A percentile compares a stretch with the other conserved stretches of the same genome.
Conservation (phyloP, 2,888 invertebrate species). For the Dysmachus trigonus region DNA sequence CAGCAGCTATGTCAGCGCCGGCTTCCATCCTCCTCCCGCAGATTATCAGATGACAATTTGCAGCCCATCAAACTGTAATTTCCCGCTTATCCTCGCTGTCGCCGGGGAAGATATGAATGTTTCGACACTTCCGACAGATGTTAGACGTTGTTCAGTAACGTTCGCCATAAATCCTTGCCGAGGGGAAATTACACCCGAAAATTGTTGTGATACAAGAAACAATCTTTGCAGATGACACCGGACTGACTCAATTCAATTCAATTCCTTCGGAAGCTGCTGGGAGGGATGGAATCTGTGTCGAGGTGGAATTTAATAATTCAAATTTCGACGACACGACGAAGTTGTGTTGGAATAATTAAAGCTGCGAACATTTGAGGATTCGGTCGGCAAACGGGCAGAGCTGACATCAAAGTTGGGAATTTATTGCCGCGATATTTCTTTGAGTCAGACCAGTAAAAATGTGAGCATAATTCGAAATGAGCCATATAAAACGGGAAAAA, state of each 20-base stretch:
- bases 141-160: slow-evolving; percentile 48
- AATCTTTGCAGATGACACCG: slow-evolving; percentile 41
- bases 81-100: slow-evolving; percentile 50
- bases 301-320: slow-evolving; percentile 7
- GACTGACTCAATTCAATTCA: neutral
- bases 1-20: neutral
- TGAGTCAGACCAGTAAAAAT: neutral
- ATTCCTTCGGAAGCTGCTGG: neutral
- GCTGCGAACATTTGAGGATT: neutral
- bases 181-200: slow-evolving; percentile 34
- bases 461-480: slow-evolving; percentile 32
- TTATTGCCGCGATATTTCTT: neutral
- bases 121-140: slow-evolving; percentile 55
- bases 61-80: slow-evolving; percentile 55
- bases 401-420: neutral
- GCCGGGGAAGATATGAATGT: slow-evolving; percentile 3
- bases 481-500: slow-evolving; percentile 9
- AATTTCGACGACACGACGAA: neutral
- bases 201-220: slow-evolving; percentile 23
- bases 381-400: neutral
- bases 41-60: slow-evolving; percentile 55
- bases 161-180: slow-evolving; percentile 30
- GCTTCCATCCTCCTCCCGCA: slow-evolving; percentile 8
- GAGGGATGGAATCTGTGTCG: neutral
- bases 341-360: neutral